Base-by-base conservation (phyloP, 1,140 invertebrate genomes). In the Aphis gossypii region DNA sequence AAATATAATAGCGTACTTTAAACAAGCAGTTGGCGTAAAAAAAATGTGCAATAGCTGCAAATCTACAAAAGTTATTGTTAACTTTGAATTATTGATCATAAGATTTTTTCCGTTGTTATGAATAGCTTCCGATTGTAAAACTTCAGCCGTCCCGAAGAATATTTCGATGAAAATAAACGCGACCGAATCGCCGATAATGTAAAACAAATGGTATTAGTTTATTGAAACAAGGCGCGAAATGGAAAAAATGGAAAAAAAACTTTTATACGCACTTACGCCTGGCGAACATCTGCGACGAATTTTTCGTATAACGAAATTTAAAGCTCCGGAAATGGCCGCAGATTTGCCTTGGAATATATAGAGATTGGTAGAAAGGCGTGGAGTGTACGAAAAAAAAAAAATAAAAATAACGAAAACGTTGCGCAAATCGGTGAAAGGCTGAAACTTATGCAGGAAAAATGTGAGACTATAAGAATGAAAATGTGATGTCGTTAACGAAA, bases 191-290 rank as follows among this genome's bases (percentile, higher is more conserved):
- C 92, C 82, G 76, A 93, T 93, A 44, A 93, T 93, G 92, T 93
- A 93, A 93, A 93, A 93, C 51, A 44, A 86, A 93, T 68, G 92
- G 76, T 56, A 54, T 84, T 93, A 93, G 82, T 84, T 86, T 86
- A 93, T 93, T 56, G 92, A 93, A 93, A 93, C 92, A 86, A 86
- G 82, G 92, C 92, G 92, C 92, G 46, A 83, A 83, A 83, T n/a
- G 76, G 82, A 46, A 76, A 54, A 68, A 76, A 76, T 18, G 30
- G 54, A 86, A 86, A n/a, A 88, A 48, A 84, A 93, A 93, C 82
- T 92, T 92, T 92, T 84, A 56, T 56, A 56, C 76, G 25, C 91
- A 41, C 91, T 92, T 54, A 83, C n/a, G 68, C 9, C 46, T n/a
- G 30, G 46, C 21, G 46, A 93, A 93, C 82, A 93, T 93, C 76